Percentiles rank a stretch among this genome's conserved stretches.
Evolutionary conservation across 2,113 vertebrate genomes (phyloP).

Genomic region (Condylura cristata): DNA sequence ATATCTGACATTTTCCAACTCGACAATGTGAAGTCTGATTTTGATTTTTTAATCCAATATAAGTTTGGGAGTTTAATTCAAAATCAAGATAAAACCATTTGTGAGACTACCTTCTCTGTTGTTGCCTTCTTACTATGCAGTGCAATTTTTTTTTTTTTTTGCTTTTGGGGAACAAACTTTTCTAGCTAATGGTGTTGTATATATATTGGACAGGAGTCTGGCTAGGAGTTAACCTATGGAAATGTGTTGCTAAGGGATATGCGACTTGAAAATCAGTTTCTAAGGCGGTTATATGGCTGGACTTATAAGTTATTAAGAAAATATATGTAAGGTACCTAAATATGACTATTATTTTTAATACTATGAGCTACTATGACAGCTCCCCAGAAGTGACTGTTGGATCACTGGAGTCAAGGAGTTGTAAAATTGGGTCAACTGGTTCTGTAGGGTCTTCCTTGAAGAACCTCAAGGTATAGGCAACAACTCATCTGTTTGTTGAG

Average conservation of each 20-base stretch:
- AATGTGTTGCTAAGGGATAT: not conserved
- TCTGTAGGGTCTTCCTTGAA: not conserved
- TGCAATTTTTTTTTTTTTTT: not conserved
- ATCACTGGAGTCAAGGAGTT: not conserved
- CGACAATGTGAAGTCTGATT: conserved; percentile 79
- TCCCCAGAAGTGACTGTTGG: not conserved
- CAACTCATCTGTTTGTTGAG: not conserved
- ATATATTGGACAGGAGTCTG: not conserved
- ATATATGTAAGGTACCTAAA: not conserved
- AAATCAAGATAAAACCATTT: conserved; percentile 75
- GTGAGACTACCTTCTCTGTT: conserved; percentile 15
- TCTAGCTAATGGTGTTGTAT: not conserved
- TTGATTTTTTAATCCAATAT: conserved; percentile 84
- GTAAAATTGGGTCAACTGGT: not conserved
- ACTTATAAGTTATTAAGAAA: conserved; percentile 32
- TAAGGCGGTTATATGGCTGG: not conserved
- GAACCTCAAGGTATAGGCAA: not conserved
- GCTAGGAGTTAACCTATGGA: not conserved
- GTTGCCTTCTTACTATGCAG: not conserved
- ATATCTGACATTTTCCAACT: conserved; percentile 87
- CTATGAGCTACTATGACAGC: not conserved
- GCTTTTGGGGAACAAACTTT: conserved; percentile 28
- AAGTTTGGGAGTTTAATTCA: conserved; percentile 74
- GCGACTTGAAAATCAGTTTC: not conserved
- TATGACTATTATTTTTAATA: conserved; percentile 35